phyloP scores from a whole-genome alignment of 2,888 invertebrate species.

The Rhingia rostrata region DNA sequence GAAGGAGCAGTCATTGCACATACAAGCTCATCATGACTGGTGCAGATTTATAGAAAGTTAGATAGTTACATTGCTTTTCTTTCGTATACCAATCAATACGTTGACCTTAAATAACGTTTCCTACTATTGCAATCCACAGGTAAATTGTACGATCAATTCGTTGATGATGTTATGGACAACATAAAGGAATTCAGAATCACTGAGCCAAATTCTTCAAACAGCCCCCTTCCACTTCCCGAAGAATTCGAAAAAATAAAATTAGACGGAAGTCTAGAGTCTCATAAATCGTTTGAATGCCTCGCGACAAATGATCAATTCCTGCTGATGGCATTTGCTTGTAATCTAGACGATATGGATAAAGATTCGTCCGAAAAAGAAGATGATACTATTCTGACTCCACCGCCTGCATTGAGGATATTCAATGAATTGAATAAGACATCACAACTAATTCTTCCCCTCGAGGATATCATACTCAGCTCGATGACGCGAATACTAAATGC shows the following conservation, averaged over 20 bases:
- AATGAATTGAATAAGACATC: constrained; percentile 53
- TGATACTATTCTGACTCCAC: constrained; percentile 19
- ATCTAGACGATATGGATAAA: constrained; percentile 66
- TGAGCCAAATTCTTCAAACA: background rate
- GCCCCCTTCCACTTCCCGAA: background rate
- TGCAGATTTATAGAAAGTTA: too few species aligned
- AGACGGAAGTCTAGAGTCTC: constrained; percentile 26
- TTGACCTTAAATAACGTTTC: background rate
- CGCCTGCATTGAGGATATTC: constrained; percentile 74
- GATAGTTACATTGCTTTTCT: too few species aligned
- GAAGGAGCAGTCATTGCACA: too few species aligned
- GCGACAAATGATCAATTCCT: constrained; percentile 78
- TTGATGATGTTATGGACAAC: constrained; percentile 75
- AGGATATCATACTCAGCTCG: constrained; percentile 82
- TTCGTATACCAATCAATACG: too few species aligned
- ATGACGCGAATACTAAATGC: constrained; percentile 82
- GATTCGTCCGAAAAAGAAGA: constrained; percentile 55
- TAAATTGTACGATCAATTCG: constrained; percentile 77
- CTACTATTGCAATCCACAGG: constrained; percentile 39
- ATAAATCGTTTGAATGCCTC: constrained; percentile 69
- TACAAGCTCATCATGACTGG: too few species aligned
- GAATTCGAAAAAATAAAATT: constrained; percentile 32
- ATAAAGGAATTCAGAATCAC: constrained; percentile 66
- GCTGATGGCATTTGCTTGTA: constrained; percentile 77
- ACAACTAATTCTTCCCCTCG: constrained; percentile 80